Base-by-base conservation (phyloP, 2,888 invertebrate species). In the Nesidiocoris tenuis region DNA sequence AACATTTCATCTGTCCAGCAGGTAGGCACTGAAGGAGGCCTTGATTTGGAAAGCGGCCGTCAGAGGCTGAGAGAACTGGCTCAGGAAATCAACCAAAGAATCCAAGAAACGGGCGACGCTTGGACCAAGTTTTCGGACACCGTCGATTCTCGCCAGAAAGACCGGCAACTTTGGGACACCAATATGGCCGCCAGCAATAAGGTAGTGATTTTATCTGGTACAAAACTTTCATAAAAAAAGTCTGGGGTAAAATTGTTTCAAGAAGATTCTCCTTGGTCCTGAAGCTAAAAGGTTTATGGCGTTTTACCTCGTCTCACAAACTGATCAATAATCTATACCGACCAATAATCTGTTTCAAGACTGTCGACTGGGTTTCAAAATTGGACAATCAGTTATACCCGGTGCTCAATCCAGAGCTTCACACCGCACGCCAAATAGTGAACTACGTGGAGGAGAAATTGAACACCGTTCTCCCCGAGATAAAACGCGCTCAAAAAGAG, bases 351-450 rank as follows among this genome's bases (percentile, higher is more conserved):
- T n/a, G n/a, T n/a, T n/a, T n/a, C n/a, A n/a, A 90, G 90, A 89
- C 88, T 21, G 86, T 90, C 79, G 87, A 87, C 80, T 88, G 88
- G 86, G 88, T 89, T 80, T 87, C 89, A 1, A 88, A 90, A 83
- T 85, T 91, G 81, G 90, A 91, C 82, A 87, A 88, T 65, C 90
- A 91, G 81, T 84, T 93, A 76, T 93, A 92, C 86, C 92, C 93
- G 21, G 87, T 91, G 65, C 88, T 93, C 79, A 89, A 88, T 65
- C 87, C 88, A 17, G 85, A 87, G 77, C 87, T 90, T 1, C 86
- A 87, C 61, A 86, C 87, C 79, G 87, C 90, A 16, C 85, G 84
- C 78, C 86, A 86, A 64, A 84, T 91, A 78, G 83, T 87, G 54
- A 82, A 84, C 25, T 87, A 87, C 81, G 85, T 90, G 7, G 86